Percentiles rank a stretch among this genome's conserved stretches.
These are phyloP conservation scores for Catonia carolina DNA, from an alignment of 2,888 invertebrate species.

Conservation along the genomic window DNA sequence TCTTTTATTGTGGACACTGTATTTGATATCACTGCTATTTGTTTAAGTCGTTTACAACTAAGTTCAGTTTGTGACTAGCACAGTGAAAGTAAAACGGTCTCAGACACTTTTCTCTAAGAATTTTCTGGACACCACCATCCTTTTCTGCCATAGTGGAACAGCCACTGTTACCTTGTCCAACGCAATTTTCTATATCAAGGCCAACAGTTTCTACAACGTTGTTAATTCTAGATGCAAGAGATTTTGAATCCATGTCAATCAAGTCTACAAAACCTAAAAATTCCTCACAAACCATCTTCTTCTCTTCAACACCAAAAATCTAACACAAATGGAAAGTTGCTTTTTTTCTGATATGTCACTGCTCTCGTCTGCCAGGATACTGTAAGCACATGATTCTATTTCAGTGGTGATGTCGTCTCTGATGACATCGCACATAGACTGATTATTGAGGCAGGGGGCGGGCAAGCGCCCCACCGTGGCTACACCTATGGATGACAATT, in stretches of 20 bases:
- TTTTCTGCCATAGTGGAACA: conserved; percentile 19
- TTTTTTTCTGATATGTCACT: conserved; percentile 2
- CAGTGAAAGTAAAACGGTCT: no score
- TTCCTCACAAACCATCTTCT: conserved; percentile 28
- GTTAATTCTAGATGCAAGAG: conserved; percentile 26
- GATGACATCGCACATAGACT: no score
- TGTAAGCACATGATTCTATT: no score
- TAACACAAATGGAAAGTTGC: conserved; percentile 10
- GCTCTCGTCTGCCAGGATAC: neutral
- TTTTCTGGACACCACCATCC: conserved; percentile 20
- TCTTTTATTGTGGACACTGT: conserved; percentile 12
- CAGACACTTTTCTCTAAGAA: neutral
- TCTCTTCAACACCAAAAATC: conserved; percentile 16
- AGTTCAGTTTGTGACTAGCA: neutral
- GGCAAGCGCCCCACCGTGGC: no score
- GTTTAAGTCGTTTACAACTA: conserved; percentile 6
- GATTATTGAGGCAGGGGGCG: no score
- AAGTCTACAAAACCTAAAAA: conserved; percentile 26
- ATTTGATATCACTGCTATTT: no score
- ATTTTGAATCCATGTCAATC: conserved; percentile 23
- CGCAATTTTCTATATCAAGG: conserved; percentile 20
- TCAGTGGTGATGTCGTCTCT: no score
- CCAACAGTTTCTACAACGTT: conserved; percentile 19
- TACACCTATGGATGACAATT: no score
- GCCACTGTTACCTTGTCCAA: conserved; percentile 20